Evolutionary conservation across 2,888 invertebrate species (phyloP), one percentile per base, ranked within the genome.

Genomic region (Neoitamus cyanurus): DNA sequence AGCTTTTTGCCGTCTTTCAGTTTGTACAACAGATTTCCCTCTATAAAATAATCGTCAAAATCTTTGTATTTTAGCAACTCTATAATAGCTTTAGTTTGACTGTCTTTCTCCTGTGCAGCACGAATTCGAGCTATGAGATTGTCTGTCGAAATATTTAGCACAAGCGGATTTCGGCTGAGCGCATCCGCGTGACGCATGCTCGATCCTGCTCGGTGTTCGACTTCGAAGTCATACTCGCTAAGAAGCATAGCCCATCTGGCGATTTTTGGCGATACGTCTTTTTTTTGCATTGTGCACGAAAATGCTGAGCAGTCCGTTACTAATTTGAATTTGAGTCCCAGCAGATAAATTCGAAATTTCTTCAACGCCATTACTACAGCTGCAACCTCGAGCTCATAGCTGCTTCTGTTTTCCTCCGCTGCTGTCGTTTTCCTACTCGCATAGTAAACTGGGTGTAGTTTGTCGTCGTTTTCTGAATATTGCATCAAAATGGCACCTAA

Each of bases 231-330:
- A 11, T 68, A 84, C 9, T 70, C 84, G 31, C 82, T 58, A 0
- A 84, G 48, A 3, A 84, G n/a, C 36, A 84, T 31, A 6, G 42
- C 75, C 85, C 85, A 85, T 70, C 89, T 87, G 1, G 89, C 89
- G 15, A 90, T 31, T 6, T 31, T 72, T 7, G 72, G 28, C 0
- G 72, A 31, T 13, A 72, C 3, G 7, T 72, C 72, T 9, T n/a
- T 28, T 31, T 89, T 88, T 13, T 85, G 86, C 20, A 89, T 68
- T 0, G 88, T 88, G 13, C 86, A 85, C 1, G 87, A 77, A 0
- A 89, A 85, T 0, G 88, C 88, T 1, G 88, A 84, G 83, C 89
- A 90, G 78, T 89, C 89, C 25, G 78, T 78, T 1, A 78, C 48
- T 7, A 78, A 7, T 30, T 78, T 78, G 48, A 78, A 78, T 87